Evolutionary conservation across 2,888 invertebrate genomes (phyloP), one percentile per base, ranked within the genome.

Genomic region (Rhagium mordax): DNA sequence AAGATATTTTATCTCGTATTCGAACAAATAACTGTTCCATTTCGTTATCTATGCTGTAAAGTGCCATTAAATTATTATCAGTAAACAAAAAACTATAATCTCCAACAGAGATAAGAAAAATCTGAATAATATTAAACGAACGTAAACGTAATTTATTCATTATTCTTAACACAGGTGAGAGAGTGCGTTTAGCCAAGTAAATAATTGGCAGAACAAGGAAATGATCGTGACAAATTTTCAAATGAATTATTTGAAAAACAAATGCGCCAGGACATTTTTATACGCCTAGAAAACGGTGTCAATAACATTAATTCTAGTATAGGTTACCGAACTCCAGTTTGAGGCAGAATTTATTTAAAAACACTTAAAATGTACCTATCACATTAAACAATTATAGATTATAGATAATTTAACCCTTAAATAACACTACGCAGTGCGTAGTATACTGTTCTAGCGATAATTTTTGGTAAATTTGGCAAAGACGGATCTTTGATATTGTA

Each of bases 81-180:
- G 53, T 20, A 53, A 53, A 53, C 53, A 53, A 53, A 53, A 53
- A 53, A 53, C 53, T 53, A 53, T 53, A 21, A 48, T 53, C 53
- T 21, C 53, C 41, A 13, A 53, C 53, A 24, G 21, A 4, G 53
- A 53, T 53, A 53, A 53, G 53, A n/a, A 20, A 20, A 20, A 7
- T 53, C 20, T 20, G 53, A 53, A 53, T 20, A 20, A 20, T 53
- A 53, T 21, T 41, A 53, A 21, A 53, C n/a, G 53, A 18, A 53
- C 21, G 53, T 21, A 53, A 53, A 21, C 21, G 21, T 53, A 10
- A 21, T 53, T 53, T 53, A 53, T 24, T 20, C 20, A 53, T 21
- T 53, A 24, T 20, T 21, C 13, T 53, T 53, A 53, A 21, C 3
- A 18, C 18, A 15, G 16, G 10, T 51, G 7, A 33, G 13, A 13